These are phyloP conservation scores for Acanthoscelides obtectus DNA, from an alignment of 2,888 invertebrate genomes.

Conservation along the genomic window DNA sequence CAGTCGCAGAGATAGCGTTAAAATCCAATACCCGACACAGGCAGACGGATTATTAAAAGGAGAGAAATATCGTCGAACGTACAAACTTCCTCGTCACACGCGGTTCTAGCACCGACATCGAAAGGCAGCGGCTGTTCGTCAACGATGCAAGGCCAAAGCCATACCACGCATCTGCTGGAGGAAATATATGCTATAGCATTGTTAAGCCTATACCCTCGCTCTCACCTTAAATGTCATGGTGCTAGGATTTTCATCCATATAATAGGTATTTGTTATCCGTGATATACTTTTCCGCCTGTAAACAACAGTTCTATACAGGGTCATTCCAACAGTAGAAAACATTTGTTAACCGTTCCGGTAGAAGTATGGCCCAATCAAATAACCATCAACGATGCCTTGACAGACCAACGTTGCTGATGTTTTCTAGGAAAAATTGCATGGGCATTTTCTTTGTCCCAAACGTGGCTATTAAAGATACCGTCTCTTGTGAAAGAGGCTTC, in stretches of 20 bases:
- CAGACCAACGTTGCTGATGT: no score
- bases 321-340: no score
- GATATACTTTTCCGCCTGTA: no score
- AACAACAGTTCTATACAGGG: no score
- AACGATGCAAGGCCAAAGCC: not conserved
- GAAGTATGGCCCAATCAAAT: no score
- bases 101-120: not conserved
- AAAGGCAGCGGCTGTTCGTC: not conserved
- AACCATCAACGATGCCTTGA: no score
- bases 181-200: not conserved
- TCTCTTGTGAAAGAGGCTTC: no score
- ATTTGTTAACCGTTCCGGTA: no score
- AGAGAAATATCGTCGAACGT: not conserved
- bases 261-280: not conserved
- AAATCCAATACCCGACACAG: not conserved
- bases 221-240: not conserved
- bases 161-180: not conserved
- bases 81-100: not conserved
- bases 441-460: no score
- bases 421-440: no score
- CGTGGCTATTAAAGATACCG: no score
- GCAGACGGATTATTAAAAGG: not conserved
- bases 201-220: not conserved
- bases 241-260: not conserved
- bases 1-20: not conserved